These are phyloP conservation scores for Zophobas morio DNA, from an alignment of 1,140 invertebrate species.

Conservation along the genomic window DNA sequence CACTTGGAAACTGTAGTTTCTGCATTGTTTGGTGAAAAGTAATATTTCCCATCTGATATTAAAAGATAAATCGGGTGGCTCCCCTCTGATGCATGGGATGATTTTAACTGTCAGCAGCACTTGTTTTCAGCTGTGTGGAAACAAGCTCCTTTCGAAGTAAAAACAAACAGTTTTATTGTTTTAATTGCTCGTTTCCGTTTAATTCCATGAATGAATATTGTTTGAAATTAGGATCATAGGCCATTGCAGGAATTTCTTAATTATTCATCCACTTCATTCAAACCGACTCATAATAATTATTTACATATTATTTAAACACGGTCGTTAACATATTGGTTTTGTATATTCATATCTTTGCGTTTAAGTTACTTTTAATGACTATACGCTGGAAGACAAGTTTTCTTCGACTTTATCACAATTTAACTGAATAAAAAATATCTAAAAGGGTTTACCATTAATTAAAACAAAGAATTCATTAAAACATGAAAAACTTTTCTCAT, in stretches of 20 bases:
- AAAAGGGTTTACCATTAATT: constrained; percentile 43
- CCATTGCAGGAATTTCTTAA: constrained; percentile 20
- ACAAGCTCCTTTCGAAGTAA: constrained; percentile 17
- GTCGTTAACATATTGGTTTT: too few relatives aligned
- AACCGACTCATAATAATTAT: too few relatives aligned
- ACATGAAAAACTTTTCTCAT: constrained; percentile 43
- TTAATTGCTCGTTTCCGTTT: constrained; percentile 44
- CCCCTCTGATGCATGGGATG: constrained; percentile 43
- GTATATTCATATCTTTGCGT: neutral
- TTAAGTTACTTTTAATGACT: neutral
- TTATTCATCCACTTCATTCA: neutral
- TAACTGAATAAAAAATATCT: constrained; percentile 33
- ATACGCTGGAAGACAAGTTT: neutral
- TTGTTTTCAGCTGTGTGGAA: constrained; percentile 47
- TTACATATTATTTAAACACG: too few relatives aligned
- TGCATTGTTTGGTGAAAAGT: constrained; percentile 26
- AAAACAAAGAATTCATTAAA: constrained; percentile 43
- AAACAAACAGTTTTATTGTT: constrained; percentile 45
- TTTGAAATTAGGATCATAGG: constrained; percentile 16
- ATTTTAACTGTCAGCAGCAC: constrained; percentile 46
- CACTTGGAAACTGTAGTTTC: constrained; percentile 27
- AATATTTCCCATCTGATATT: constrained; percentile 30
- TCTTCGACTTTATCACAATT: constrained; percentile 33
- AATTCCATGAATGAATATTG: constrained; percentile 43
- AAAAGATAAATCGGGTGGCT: constrained; percentile 21